These are phyloP conservation scores for Ciconia maguari DNA, from an alignment of 2,113 vertebrate genomes.

Conservation along the genomic window DNA sequence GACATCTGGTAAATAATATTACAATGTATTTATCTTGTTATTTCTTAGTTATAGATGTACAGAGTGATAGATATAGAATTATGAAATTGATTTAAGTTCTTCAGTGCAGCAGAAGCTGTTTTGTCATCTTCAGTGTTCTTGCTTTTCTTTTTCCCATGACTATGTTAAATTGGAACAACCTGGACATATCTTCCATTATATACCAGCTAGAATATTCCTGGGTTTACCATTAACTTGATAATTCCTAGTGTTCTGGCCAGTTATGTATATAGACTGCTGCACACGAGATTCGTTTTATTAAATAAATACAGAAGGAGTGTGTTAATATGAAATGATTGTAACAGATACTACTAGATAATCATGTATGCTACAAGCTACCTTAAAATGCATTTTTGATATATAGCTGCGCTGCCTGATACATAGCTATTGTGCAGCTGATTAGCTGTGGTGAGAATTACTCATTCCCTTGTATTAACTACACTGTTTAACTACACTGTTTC, in stretches of 20 bases:
- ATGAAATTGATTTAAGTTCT: not conserved
- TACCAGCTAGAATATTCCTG: not conserved
- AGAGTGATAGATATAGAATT: not conserved
- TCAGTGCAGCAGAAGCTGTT: not conserved
- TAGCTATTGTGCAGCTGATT: slow-evolving; percentile 41
- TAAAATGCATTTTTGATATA: not conserved
- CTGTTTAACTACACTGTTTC: slow-evolving; percentile 54
- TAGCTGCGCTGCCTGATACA: not conserved
- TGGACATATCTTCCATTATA: not conserved
- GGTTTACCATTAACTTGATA: not conserved
- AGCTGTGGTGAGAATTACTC: slow-evolving; percentile 45
- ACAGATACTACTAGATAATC: slow-evolving; percentile 1
- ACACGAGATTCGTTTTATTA: not conserved
- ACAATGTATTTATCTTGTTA: not conserved
- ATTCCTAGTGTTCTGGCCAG: not conserved
- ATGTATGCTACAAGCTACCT: not conserved
- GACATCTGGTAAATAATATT: slow-evolving; percentile 3
- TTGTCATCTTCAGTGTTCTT: not conserved
- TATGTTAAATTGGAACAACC: not conserved
- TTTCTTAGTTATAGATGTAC: not conserved
- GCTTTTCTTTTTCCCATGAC: not conserved
- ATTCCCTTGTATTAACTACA: slow-evolving; percentile 54
- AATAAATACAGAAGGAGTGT: not conserved
- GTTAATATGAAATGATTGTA: not conserved
- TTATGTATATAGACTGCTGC: not conserved